Evolutionary conservation across 2,888 invertebrate species (phyloP).

Genomic region (Ennomos erosarius): DNA sequence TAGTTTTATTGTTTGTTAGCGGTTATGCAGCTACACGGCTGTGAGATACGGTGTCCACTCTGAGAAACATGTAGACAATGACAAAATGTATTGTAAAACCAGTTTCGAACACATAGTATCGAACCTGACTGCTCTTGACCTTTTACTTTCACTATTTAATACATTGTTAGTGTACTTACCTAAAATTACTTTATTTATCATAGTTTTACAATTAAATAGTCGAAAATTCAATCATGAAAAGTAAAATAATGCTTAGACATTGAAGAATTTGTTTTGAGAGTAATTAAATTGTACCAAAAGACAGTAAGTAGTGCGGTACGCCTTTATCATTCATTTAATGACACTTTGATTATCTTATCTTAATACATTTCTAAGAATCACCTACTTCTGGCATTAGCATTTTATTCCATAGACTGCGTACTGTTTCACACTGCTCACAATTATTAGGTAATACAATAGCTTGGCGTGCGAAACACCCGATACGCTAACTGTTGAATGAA

Average conservation of each 20-base stretch:
- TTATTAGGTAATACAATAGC: conserved; percentile 60
- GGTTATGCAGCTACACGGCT: conserved; percentile 43
- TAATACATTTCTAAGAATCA: conserved; percentile 17
- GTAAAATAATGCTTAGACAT: no score
- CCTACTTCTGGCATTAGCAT: conserved; percentile 33
- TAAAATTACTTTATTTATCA: neutral
- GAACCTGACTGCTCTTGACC: no score
- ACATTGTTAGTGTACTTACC: no score
- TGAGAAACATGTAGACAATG: conserved; percentile 1
- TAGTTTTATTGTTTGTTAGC: conserved; percentile 39
- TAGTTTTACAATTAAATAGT: no score
- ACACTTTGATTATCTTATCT: conserved; percentile 27
- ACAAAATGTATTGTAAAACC: no score
- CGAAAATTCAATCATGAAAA: no score
- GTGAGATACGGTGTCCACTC: conserved; percentile 8
- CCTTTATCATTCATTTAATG: conserved; percentile 17
- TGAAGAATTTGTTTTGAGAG: neutral
- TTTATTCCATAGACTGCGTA: conserved; percentile 29
- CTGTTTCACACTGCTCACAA: conserved; percentile 51
- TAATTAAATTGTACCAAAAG: conserved; percentile 31
- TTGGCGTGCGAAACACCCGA: conserved; percentile 56
- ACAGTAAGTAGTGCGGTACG: neutral
- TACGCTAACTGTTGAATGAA: conserved; percentile 61
- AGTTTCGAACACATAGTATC: no score
- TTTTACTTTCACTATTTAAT: no score